Evolutionary conservation across 2,113 vertebrate species (phyloP).

Genomic region (Melozone crissalis): DNA sequence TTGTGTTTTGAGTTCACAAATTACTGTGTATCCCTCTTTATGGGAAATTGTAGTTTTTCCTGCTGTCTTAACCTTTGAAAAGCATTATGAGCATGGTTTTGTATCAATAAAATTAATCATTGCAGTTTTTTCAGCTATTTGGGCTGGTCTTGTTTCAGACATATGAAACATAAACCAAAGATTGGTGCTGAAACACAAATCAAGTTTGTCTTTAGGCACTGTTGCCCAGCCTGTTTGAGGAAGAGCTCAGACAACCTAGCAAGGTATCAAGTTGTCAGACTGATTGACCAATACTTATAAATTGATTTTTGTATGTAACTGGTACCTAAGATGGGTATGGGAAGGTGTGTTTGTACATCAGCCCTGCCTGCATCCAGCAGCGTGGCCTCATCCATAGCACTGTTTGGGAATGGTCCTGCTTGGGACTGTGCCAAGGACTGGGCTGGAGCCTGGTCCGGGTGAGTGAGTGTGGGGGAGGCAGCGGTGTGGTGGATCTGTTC

Average conservation of each 20-base stretch:
- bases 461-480: too few species aligned
- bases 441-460: neutral
- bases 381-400: fast-evolving
- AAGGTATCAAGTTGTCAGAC: neutral
- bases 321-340: neutral
- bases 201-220: neutral
- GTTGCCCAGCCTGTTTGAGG: neutral
- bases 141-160: neutral
- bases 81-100: neutral
- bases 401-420: neutral
- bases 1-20: neutral
- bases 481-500: neutral
- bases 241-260: neutral
- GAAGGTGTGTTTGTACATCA: neutral
- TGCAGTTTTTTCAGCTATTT: neutral
- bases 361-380: neutral
- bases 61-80: neutral
- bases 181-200: neutral
- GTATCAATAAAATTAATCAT: neutral
- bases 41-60: neutral
- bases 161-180: neutral
- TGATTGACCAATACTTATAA: neutral
- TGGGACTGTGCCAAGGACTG: neutral
- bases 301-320: neutral
- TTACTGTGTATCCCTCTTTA: neutral